A percentile compares a stretch with the other conserved stretches of the same genome.
These are phyloP conservation scores for Papilio demoleus DNA, from an alignment of 2,888 invertebrate genomes.

Conservation along the genomic window DNA sequence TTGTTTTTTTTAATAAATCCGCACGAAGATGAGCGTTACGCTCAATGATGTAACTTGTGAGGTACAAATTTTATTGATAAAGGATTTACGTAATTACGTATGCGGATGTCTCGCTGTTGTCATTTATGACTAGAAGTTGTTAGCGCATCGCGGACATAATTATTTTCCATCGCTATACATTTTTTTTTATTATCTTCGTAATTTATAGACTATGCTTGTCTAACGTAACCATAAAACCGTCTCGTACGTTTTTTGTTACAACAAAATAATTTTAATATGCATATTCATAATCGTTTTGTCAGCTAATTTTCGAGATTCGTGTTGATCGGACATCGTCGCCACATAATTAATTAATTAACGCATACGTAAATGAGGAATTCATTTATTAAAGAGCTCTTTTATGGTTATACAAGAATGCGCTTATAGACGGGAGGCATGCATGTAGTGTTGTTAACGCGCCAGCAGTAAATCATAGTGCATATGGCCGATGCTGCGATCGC, in stretches of 20 bases:
- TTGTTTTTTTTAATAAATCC: conserved; percentile 2
- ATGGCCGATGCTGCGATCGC: conserved; percentile 62
- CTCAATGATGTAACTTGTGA: conserved; percentile 26
- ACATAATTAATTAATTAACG: conserved; percentile 77
- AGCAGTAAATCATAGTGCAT: conserved; percentile 66
- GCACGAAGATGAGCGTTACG: background rate
- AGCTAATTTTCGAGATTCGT: conserved; percentile 71
- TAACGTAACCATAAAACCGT: conserved; percentile 52
- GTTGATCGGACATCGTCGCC: conserved; percentile 73
- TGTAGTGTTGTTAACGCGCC: conserved; percentile 45
- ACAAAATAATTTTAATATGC: conserved; percentile 56
- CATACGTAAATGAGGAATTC: conserved; percentile 68
- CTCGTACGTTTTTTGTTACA: conserved; percentile 44
- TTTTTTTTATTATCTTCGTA: conserved; percentile 62
- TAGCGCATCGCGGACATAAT: conserved; percentile 52
- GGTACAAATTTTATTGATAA: conserved; percentile 30
- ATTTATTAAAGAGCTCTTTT: conserved; percentile 69
- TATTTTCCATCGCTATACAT: conserved; percentile 23
- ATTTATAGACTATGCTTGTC: conserved; percentile 64
- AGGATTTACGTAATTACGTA: conserved; percentile 31
- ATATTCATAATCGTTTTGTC: conserved; percentile 71
- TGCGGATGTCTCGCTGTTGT: conserved; percentile 44
- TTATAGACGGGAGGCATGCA: conserved; percentile 64
- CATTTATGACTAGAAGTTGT: conserved; percentile 57
- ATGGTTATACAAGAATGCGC: conserved; percentile 64